Percentiles rank a stretch among this genome's conserved stretches.
These are phyloP conservation scores for Piprites chloris DNA, from an alignment of 2,113 vertebrate genomes.

Conservation along the genomic window DNA sequence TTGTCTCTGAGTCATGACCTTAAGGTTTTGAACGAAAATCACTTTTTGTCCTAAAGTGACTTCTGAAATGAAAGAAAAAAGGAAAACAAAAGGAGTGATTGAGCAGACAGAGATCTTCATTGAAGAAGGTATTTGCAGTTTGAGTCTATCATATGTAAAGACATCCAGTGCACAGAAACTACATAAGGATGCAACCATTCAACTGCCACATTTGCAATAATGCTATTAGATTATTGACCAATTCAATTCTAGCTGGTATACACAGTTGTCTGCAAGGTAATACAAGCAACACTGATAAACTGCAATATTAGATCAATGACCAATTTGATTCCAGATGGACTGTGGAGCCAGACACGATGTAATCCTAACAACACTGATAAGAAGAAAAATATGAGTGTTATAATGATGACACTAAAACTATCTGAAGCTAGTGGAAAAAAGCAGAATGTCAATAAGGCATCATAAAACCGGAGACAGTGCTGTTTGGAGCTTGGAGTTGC, in stretches of 20 bases:
- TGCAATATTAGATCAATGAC: slow-evolving; percentile 51
- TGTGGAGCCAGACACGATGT: slow-evolving; percentile 1
- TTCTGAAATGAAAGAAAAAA: not conserved
- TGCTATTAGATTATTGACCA: slow-evolving; percentile 28
- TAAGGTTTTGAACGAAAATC: not conserved
- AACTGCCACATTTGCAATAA: not conserved
- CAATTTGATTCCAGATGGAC: slow-evolving; percentile 47
- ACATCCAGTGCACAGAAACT: not conserved
- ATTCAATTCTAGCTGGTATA: slow-evolving; percentile 24
- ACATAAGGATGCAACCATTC: not conserved
- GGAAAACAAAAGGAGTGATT: not conserved
- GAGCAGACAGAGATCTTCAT: not conserved
- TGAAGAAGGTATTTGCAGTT: not conserved
- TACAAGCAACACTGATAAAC: slow-evolving; percentile 13
- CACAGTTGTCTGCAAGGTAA: slow-evolving; percentile 1
- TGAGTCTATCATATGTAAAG: not conserved
- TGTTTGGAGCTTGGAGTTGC: not conserved
- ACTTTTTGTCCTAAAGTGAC: not conserved
- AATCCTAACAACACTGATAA: slow-evolving; percentile 27
- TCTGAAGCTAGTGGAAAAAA: slow-evolving; percentile 3
- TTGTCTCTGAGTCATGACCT: not conserved
- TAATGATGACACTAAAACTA: not conserved
- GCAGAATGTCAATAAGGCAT: not conserved
- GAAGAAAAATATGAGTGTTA: slow-evolving; percentile 2
- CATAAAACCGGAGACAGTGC: not conserved